phyloP scores from a whole-genome alignment of 2,888 invertebrate genomes.

The Ophion costatus region DNA sequence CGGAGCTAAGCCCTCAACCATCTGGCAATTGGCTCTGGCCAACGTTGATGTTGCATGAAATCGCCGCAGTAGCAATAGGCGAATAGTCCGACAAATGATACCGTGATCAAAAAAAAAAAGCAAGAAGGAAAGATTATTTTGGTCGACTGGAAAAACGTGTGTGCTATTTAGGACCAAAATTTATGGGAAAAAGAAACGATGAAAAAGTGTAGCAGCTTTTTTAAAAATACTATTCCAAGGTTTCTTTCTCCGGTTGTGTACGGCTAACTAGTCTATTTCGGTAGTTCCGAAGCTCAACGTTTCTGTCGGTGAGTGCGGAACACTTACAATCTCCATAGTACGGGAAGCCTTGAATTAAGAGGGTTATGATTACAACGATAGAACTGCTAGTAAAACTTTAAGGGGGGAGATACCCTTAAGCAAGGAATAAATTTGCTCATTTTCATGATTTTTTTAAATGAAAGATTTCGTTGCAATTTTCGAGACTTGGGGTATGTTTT shows the following conservation, averaged over 20 bases:
- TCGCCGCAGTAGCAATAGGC: no score
- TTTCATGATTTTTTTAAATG: no score
- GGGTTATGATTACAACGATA: no score
- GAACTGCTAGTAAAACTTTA: no score
- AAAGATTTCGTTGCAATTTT: no score
- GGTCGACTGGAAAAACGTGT: not conserved
- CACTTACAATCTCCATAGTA: no score
- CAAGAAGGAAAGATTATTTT: not conserved
- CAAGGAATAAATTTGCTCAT: no score
- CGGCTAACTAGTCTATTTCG: not conserved
- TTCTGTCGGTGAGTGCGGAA: not conserved
- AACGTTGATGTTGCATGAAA: no score
- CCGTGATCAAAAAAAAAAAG: not conserved
- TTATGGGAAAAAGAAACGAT: not conserved
- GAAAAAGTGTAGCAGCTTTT: not conserved
- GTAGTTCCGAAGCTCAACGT: not conserved
- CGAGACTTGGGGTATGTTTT: no score
- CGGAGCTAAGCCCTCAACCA: no score
- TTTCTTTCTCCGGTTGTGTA: not conserved
- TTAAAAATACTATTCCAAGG: not conserved
- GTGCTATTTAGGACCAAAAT: not conserved
- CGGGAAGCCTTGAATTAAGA: not conserved
- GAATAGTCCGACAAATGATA: not conserved
- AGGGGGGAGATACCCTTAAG: no score
- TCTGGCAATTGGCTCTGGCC: no score